Base-by-base conservation (phyloP, 2,888 invertebrate species). In the Oegoconia quadripuncta region DNA sequence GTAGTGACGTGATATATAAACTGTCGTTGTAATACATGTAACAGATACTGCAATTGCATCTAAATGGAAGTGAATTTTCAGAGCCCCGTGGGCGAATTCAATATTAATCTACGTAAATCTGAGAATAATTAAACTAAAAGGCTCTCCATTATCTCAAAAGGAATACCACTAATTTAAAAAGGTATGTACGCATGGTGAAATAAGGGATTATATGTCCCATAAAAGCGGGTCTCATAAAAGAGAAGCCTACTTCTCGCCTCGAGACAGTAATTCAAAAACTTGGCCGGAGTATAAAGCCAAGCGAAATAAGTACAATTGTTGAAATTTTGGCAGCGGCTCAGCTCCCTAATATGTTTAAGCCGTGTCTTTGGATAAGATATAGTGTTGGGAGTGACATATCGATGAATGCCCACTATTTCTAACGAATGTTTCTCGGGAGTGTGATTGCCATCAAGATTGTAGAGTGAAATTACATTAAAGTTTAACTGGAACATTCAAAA, bases 211-310 rank as follows among this genome's bases (percentile, higher is more conserved):
- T 52, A 53, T 46, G 35, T 14, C n/a, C 42, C 50, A 56, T 55
- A 53, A 64, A 57, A 54, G 43, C 37, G 51, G 42, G 44, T 48
- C 28, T 18, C 52, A 52, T 50, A 54, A 52, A 53, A 45, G 41
- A 38, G 31, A 39, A 42, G 44, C 38, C 41, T 12, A 14, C 20
- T 29, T 15, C 34, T 29, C 25, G 38, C 40, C 37, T 37, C 38
- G 43, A 41, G 51, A 46, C 54, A 53, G 59, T 72, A 66, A 65
- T 56, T 74, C 69, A 70, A 55, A 64, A 71, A 72, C 55, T 76
- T 75, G 72, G 74, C 74, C 2, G 56, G 51, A 37, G 44, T 30
- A 57, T 62, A 54, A 66, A 55, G 59, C 54, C 41, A 39, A 47
- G 46, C 63, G 59, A 58, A 52, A 52, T 48, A 52, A 42, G 41